Percentiles rank a stretch among this genome's conserved stretches.
Conservation (phyloP, 1,140 invertebrate genomes). For the Sycobia sp. region DNA sequence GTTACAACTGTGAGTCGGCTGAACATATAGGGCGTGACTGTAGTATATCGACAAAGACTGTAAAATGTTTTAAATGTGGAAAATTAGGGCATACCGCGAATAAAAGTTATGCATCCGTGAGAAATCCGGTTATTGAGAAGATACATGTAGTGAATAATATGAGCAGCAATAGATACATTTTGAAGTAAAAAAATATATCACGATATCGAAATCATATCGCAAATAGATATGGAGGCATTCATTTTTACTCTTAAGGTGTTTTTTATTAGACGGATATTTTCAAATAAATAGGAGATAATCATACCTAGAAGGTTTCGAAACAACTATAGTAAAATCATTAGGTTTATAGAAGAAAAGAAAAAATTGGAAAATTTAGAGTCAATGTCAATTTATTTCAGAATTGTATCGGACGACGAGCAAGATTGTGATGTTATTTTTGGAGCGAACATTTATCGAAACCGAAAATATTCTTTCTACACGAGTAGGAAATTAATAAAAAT, state of each 20-base stretch:
- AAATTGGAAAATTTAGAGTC: constrained; percentile 11
- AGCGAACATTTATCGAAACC: constrained; percentile 18
- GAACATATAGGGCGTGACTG: no score
- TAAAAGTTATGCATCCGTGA: no score
- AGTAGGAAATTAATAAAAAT: constrained; percentile 9
- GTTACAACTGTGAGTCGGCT: no score
- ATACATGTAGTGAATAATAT: no score
- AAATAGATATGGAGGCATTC: constrained; percentile 18
- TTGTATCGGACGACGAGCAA: constrained; percentile 34
- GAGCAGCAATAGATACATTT: no score
- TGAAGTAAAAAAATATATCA: no score
- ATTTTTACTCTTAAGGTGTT: constrained; percentile 28
- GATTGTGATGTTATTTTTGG: constrained; percentile 16
- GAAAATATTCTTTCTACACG: constrained; percentile 8
- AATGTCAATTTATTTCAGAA: background rate
- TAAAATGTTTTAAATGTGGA: no score
- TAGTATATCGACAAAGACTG: no score
- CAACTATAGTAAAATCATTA: constrained; percentile 16
- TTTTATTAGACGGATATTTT: background rate
- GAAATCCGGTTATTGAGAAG: no score
- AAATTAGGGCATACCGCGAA: no score
- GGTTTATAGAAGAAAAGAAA: constrained; percentile 15
- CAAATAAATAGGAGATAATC: background rate
- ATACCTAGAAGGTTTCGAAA: constrained; percentile 10
- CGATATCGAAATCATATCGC: background rate